Base-by-base conservation (phyloP, 2,888 invertebrate genomes). In the Catocala fraxini region DNA sequence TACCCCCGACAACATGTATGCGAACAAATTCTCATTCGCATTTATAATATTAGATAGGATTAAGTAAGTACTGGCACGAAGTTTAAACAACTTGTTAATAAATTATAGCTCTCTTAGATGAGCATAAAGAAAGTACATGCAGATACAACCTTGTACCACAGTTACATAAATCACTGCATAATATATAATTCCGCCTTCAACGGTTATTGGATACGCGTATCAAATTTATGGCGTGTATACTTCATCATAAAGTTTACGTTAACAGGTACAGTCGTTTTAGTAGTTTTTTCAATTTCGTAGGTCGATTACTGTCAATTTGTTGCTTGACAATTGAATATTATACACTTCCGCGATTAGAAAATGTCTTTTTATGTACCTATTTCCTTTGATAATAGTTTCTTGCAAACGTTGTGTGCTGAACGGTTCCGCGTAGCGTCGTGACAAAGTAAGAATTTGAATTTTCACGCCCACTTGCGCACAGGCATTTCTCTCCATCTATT, bases 381-480 rank as follows among this genome's bases (percentile, higher is more conserved):
- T 65, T 60, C 49, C 15, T 52, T 66, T 10, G 59, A 11, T 41
- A 55, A 67, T 47, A 13, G 10, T 46, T 47, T 47, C 15, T 56
- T 49, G 25, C 13, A 45, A 47, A 51, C 41, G 12, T 25, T 51
- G 10, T 55, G 48, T 63, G 63, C 51, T 59, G 39, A 43, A 46
- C 54, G 53, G 59, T 77, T 69, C 70, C 70, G 66, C 55, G 42
- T 63, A 65, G 43, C 45, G 67, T 81, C 81, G 80, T 85, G 84
- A 85, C 82, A 85, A 79, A 73, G 70, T 63, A 65, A 82, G 77
- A 85, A 86, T 85, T 85, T 72, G 73, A 80, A 86, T 88, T 83
- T 88, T 86, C 85, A 89, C 88, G 87, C 86, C 85, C 63, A 82
- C 84, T 84, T 83, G 83, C 81, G 64, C 80, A 74, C 67, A 64